Base-by-base conservation (phyloP, 2,888 invertebrate species). In the Trisateles emortualis region DNA sequence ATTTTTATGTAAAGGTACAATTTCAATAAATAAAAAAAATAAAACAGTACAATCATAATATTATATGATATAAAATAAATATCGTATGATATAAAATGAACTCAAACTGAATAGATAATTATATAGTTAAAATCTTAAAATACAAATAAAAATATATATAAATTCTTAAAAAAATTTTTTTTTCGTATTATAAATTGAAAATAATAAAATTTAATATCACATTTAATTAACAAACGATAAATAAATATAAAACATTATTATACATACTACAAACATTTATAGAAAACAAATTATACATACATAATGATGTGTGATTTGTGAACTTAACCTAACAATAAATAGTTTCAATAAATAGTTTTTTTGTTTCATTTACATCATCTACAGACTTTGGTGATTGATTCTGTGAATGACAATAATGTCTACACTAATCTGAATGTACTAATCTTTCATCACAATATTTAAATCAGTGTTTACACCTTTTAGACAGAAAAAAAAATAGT, bases 271-370 rank as follows among this genome's bases (percentile, higher is more conserved):
- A 24, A 38, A 36, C 14, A 14, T 45, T 53, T 56, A 45, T 4
- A 26, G 8, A 24, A 39, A 16, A 58, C 1, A 51, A n/a, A 51
- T 16, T 32, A 13, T 35, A 22, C 24, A 35, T 3, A 48, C 14
- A 30, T 30, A 17, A 43, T 43, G 38, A 29, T n/a, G n/a, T n/a
- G 24, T 17, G 42, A 46, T 22, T 51, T 29, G 55, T 59, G 67
- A 56, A 36, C 67, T 71, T 69, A 59, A 53, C 22, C 67, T 71
- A 73, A 26, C 8, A 78, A 79, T 79, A 79, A 79, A 65, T 79
- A 67, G 64, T 60, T 64, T 70, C 49, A 70, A 70, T 70, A 70
- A 70, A 70, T 64, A 61, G 38, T 36, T 6, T 50, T 58, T 40
- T 59, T 47, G 41, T 60, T 54, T 52, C 45, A 24, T 50, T 48